Conservation (phyloP, 2,888 invertebrate species). For the Lamellibrachia columna region DNA sequence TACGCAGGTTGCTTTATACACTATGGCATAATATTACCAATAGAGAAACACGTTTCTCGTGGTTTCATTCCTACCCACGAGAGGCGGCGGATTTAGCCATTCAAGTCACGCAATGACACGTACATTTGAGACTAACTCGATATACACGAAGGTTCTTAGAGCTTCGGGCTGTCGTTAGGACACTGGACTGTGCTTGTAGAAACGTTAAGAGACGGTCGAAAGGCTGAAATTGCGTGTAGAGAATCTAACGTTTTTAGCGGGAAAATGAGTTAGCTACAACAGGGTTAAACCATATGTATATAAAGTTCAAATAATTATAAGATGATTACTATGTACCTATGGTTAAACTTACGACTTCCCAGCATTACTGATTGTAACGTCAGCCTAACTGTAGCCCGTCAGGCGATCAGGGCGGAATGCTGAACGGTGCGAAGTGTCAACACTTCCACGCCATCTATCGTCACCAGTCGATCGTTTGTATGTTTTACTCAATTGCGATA, state of each 20-base stretch:
- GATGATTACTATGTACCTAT: too few relatives aligned
- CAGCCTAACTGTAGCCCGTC: not conserved
- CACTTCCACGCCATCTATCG: not conserved
- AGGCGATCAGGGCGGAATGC: not conserved
- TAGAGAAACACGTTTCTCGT: too few relatives aligned
- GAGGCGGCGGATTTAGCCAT: not conserved
- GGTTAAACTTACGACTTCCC: not conserved
- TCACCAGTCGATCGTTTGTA: not conserved
- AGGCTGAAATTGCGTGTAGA: not conserved
- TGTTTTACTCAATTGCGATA: slow-evolving; percentile 16
- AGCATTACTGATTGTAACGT: not conserved
- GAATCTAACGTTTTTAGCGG: not conserved
- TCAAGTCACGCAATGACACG: not conserved
- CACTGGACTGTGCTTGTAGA: not conserved
- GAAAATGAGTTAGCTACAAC: not conserved
- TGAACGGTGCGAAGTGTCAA: not conserved
- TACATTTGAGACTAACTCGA: not conserved
- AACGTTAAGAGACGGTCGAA: not conserved
- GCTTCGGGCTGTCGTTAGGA: not conserved
- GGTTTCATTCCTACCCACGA: not conserved
- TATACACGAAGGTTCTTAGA: not conserved
- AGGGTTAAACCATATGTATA: too few relatives aligned
- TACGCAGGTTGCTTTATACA: too few relatives aligned
- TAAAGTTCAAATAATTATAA: too few relatives aligned
- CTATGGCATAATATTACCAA: too few relatives aligned